phyloP scores from a whole-genome alignment of 1,140 invertebrate species.

The Drosophila sulfurigaster region DNA sequence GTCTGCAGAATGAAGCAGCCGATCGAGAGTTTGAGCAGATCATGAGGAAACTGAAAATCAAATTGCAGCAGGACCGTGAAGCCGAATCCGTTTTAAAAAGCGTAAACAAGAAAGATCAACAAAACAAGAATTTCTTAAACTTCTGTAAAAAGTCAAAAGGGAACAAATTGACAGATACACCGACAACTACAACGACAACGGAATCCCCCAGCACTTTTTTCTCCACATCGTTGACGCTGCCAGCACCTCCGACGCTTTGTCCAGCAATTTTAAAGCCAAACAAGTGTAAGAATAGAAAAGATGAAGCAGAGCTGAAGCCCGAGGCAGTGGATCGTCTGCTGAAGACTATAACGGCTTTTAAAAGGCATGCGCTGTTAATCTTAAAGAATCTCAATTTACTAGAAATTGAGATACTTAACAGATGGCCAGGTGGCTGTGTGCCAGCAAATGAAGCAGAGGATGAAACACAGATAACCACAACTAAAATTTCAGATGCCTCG shows the following conservation, averaged over 20 bases:
- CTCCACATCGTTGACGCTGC: background rate
- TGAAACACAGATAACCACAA: background rate
- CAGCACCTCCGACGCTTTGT: background rate
- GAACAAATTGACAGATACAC: background rate
- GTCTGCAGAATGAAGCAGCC: slow-evolving; percentile 24
- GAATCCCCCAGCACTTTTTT: background rate
- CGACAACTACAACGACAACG: background rate
- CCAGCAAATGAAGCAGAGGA: background rate
- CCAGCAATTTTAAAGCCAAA: too few relatives aligned
- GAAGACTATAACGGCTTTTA: slow-evolving; percentile 25
- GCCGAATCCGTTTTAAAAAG: background rate
- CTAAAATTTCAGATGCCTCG: background rate
- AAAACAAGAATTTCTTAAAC: background rate
- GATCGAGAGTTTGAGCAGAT: slow-evolving; percentile 36
- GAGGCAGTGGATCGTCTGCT: slow-evolving; percentile 10
- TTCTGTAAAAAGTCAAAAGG: background rate
- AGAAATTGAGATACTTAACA: slow-evolving; percentile 46
- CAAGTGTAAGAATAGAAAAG: background rate
- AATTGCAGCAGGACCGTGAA: background rate
- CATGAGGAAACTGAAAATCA: slow-evolving; percentile 12
- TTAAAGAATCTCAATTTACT: slow-evolving; percentile 47
- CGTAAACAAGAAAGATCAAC: background rate
- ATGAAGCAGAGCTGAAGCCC: background rate
- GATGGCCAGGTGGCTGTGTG: slow-evolving; percentile 7
- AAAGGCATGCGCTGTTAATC: slow-evolving; percentile 37